Conservation (phyloP, 2,888 invertebrate genomes). For the Macrophya alboannulata region DNA sequence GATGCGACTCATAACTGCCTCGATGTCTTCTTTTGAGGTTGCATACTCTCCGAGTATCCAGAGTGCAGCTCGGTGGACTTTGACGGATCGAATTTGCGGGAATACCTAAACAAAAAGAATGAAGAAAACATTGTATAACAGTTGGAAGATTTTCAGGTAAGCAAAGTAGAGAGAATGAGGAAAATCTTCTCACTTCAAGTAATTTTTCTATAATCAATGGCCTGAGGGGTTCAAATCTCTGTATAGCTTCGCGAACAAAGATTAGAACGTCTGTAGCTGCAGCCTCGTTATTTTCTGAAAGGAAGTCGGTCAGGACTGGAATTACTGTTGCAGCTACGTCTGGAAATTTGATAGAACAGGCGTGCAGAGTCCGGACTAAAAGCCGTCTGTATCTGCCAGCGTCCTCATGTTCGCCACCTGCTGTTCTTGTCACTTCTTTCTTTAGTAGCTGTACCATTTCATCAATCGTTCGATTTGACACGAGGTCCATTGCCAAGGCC, state of each 20-base stretch:
- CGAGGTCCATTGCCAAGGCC: slow-evolving; percentile 93
- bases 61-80: slow-evolving; percentile 95
- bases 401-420: slow-evolving; percentile 96
- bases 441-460: slow-evolving; percentile 96
- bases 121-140: slow-evolving; percentile 65
- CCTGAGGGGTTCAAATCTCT: slow-evolving; percentile 92
- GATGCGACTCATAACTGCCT: slow-evolving; percentile 90
- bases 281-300: slow-evolving; percentile 93
- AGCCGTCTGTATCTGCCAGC: slow-evolving; percentile 97
- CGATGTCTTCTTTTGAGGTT: slow-evolving; percentile 88
- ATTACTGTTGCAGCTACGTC: slow-evolving; percentile 97
- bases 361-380: slow-evolving; percentile 96
- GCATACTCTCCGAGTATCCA: slow-evolving; percentile 99
- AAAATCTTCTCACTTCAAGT: slow-evolving; percentile 69
- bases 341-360: slow-evolving; percentile 96
- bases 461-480: slow-evolving; percentile 95
- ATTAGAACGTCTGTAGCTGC: slow-evolving; percentile 97
- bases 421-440: slow-evolving; percentile 96
- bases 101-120: slow-evolving; percentile 89
- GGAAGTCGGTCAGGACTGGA: slow-evolving; percentile 96
- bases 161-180: too few relatives aligned
- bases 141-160: neutral
- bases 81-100: slow-evolving; percentile 93
- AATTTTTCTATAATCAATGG: slow-evolving; percentile 89
- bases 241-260: slow-evolving; percentile 98